Base-by-base conservation (phyloP, 2,888 invertebrate genomes). In the Xanthorhoe designata region DNA sequence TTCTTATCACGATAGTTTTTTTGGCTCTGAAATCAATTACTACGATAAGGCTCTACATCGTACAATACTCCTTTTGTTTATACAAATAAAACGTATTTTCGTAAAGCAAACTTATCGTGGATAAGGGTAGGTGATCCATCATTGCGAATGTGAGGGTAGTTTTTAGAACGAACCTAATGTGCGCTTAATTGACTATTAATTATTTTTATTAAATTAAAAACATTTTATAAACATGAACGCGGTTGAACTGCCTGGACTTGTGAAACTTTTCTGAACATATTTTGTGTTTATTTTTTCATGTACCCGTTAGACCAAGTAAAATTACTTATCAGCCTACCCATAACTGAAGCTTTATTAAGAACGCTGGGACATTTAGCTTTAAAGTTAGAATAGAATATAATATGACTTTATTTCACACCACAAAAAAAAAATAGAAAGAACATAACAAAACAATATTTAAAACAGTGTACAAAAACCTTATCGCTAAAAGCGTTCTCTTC, bases 81-180 rank as follows among this genome's bases (percentile, higher is more conserved):
- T 62, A 47, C 32, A 61, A 60, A 61, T 66, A 66, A 67, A 72
- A 72, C 75, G 82, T 60, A 76, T 82, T 84, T 79, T 83, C 80
- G 81, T 82, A 83, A 86, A 86, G 86, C 86, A 86, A 86, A 84
- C 6, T 32, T 7, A 83, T 75, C 78, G 69, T 63, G 75, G 85
- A 86, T 85, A 87, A 84, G 79, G 63, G 57, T 38, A 18, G 60
- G 76, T 75, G 72, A 85, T 85, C 83, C 84, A 85, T 85, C 85
- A 85, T 78, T 61, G 73, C 67, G 60, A 68, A 61, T 61, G 64
- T 72, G 62, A 60, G 66, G 66, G 66, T 58, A 65, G 57, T 69
- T 70, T 73, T 71, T 70, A 59, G 66, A 65, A 69, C 66, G 24
- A 15, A 57, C 65, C 60, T 71, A 73, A 71, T 73, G 71, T 67